A percentile compares a stretch with the other conserved stretches of the same genome.
Conservation (phyloP, 1,140 invertebrate genomes). For the Philopotamus ludificatus region DNA sequence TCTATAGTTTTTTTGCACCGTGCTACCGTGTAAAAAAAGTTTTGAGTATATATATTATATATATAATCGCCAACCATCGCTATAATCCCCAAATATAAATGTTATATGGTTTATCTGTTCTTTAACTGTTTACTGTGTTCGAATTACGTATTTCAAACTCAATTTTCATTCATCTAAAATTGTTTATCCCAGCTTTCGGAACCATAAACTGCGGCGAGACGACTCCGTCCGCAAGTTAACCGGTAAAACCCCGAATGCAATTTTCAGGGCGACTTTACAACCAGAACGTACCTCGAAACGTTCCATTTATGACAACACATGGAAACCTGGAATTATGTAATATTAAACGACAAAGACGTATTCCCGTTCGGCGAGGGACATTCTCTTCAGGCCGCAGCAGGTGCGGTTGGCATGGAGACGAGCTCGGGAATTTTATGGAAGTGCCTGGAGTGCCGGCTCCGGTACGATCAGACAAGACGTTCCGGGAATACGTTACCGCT, state of each 20-base stretch:
- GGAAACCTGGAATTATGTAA: constrained; percentile 18
- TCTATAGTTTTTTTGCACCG: too few relatives aligned
- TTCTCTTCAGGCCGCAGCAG: constrained; percentile 9
- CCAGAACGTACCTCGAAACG: constrained; percentile 7
- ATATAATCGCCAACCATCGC: too few relatives aligned
- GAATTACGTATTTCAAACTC: too few relatives aligned
- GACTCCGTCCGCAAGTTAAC: too few relatives aligned
- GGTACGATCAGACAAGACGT: neutral
- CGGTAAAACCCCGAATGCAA: neutral
- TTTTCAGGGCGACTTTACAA: neutral
- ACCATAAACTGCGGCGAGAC: too few relatives aligned
- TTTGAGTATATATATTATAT: too few relatives aligned
- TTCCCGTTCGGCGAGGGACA: constrained; percentile 3
- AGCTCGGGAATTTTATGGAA: neutral
- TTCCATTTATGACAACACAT: constrained; percentile 6
- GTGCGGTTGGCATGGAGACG: constrained; percentile 16
- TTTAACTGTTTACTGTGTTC: too few relatives aligned
- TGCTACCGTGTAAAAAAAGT: too few relatives aligned
- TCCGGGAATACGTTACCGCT: neutral
- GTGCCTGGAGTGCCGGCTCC: neutral
- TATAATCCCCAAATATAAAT: too few relatives aligned
- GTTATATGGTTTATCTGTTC: too few relatives aligned
- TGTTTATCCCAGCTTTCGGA: too few relatives aligned
- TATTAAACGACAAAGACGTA: constrained; percentile 30
- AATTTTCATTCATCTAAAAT: too few relatives aligned